phyloP scores from a whole-genome alignment of 1,140 invertebrate species.

The Drosophila pectinifera region DNA sequence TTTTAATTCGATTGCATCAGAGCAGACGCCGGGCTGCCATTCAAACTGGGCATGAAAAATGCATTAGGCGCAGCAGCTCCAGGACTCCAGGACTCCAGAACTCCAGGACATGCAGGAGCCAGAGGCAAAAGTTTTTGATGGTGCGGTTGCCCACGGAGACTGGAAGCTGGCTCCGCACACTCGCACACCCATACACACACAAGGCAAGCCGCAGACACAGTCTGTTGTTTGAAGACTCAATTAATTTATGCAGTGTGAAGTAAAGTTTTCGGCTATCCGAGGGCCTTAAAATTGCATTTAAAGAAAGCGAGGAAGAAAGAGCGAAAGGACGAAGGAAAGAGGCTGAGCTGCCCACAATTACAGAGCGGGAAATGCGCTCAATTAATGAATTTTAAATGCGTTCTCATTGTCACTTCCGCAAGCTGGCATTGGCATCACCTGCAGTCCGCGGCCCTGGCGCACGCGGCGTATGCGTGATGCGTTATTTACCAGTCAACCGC shows the following conservation, averaged over 20 bases:
- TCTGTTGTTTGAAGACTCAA: slow-evolving; percentile 64
- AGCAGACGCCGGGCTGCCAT: slow-evolving; percentile 36
- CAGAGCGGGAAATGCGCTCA: slow-evolving; percentile 67
- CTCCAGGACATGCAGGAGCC: slow-evolving; percentile 4
- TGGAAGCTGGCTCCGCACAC: slow-evolving; percentile 6
- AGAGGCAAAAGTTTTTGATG: slow-evolving; percentile 66
- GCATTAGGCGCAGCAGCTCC: slow-evolving; percentile 58
- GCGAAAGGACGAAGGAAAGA: slow-evolving; percentile 1
- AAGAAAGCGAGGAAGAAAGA: background rate
- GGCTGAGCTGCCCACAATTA: slow-evolving; percentile 44
- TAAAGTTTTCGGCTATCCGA: slow-evolving; percentile 45
- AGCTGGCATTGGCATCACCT: background rate
- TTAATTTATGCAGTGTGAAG: slow-evolving; percentile 79
- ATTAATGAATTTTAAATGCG: slow-evolving; percentile 82
- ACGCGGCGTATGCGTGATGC: slow-evolving; percentile 70
- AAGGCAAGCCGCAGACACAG: slow-evolving; percentile 44
- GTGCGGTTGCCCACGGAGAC: slow-evolving; percentile 58
- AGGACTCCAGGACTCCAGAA: slow-evolving; percentile 7
- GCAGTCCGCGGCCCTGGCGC: slow-evolving; percentile 5
- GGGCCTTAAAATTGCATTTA: slow-evolving; percentile 42
- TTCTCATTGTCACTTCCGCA: slow-evolving; percentile 68
- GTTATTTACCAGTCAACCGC: slow-evolving; percentile 75
- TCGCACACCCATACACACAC: background rate
- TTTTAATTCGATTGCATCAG: slow-evolving; percentile 82
- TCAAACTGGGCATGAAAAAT: slow-evolving; percentile 65